Evolutionary conservation across 2,888 invertebrate species (phyloP).

Genomic region (Fragum sueziense): DNA sequence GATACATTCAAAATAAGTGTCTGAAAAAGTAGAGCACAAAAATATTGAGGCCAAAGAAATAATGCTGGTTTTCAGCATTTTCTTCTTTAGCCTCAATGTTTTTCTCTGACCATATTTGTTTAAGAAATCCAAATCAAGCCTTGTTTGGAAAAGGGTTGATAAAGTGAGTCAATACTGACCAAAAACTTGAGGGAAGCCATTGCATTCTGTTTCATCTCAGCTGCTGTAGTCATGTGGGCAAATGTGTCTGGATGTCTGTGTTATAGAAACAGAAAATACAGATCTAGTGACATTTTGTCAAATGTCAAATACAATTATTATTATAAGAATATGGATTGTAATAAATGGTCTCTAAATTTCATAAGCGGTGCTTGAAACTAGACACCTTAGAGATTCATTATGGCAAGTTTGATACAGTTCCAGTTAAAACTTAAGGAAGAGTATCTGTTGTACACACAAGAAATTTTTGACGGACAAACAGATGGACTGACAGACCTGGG

Average conservation of each 20-base stretch:
- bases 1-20: not conserved
- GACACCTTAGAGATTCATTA: too few relatives aligned
- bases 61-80: not conserved
- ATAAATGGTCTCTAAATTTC: too few relatives aligned
- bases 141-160: not conserved
- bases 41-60: not conserved
- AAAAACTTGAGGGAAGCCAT: conserved; percentile 73
- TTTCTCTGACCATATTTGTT: not conserved
- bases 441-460: too few relatives aligned
- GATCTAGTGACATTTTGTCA: not conserved
- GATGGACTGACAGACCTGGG: too few relatives aligned
- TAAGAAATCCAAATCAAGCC: not conserved
- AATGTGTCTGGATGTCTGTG: conserved; percentile 82
- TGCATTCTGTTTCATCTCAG: conserved; percentile 76
- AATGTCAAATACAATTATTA: too few relatives aligned
- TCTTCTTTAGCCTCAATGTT: not conserved
- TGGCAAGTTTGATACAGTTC: too few relatives aligned
- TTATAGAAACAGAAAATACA: conserved; percentile 20
- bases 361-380: too few relatives aligned
- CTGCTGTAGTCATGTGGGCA: conserved; percentile 83
- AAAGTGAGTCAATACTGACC: conserved; percentile 66
- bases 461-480: too few relatives aligned
- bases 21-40: not conserved
- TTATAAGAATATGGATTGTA: too few relatives aligned
- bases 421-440: too few relatives aligned